These are phyloP conservation scores for Pachypeltis micranthus DNA, from an alignment of 1,140 invertebrate species.

Conservation along the genomic window DNA sequence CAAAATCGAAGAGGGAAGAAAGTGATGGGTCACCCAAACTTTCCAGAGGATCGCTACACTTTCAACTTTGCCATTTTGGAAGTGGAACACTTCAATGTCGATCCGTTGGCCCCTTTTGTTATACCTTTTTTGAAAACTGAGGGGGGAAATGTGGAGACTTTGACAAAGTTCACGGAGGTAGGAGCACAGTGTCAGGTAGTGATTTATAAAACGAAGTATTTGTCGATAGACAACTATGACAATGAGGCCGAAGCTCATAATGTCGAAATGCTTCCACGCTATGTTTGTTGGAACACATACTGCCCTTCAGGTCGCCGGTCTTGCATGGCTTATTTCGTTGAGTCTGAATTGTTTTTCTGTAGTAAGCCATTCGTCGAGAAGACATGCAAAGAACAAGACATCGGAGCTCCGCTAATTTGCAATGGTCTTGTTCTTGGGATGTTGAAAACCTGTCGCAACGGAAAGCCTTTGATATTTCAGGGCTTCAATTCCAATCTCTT, in stretches of 20 bases:
- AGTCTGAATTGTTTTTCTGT: not conserved
- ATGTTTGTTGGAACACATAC: not conserved
- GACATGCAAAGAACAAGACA: not conserved
- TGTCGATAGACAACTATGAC: no score
- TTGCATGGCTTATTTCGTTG: not conserved
- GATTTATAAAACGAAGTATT: no score
- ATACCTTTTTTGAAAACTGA: no score
- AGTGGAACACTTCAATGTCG: no score
- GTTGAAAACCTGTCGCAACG: not conserved
- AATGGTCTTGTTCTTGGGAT: not conserved
- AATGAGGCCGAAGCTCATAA: no score
- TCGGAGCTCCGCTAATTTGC: not conserved
- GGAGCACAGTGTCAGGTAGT: no score
- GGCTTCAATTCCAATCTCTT: no score
- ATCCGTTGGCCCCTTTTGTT: no score
- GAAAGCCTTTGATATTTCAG: no score
- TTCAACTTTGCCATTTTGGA: not conserved
- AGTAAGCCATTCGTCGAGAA: not conserved
- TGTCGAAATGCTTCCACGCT: not conserved
- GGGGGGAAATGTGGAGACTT: no score
- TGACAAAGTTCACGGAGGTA: no score
- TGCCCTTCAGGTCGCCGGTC: not conserved
- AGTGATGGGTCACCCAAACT: not conserved
- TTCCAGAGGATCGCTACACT: not conserved
- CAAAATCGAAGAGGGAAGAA: not conserved